These are phyloP conservation scores for Alsophila aescularia DNA, from an alignment of 2,888 invertebrate genomes.

Conservation along the genomic window DNA sequence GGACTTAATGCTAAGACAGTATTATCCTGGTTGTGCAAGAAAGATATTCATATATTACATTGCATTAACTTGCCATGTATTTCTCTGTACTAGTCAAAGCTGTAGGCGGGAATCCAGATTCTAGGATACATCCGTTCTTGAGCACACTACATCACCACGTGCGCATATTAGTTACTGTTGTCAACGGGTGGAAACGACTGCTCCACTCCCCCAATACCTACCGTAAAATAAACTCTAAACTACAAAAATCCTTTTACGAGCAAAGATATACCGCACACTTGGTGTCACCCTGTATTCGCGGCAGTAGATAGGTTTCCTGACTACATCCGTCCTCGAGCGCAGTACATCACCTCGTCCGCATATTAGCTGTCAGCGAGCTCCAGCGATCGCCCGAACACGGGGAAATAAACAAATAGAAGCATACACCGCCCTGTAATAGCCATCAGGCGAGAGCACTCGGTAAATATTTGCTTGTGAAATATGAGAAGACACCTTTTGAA, in stretches of 20 bases:
- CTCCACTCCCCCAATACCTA: constrained; percentile 5
- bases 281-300: constrained; percentile 26
- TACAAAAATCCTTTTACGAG: constrained; percentile 4
- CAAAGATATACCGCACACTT: constrained; percentile 17
- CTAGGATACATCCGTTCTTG: constrained; percentile 33
- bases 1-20: no score
- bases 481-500: constrained; percentile 35
- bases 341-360: constrained; percentile 63
- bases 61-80: no score
- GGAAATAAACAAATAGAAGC: constrained; percentile 60
- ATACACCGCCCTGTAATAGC: constrained; percentile 59
- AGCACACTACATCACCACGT: constrained; percentile 57
- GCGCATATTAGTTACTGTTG: constrained; percentile 70
- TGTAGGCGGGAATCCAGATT: no score
- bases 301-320: constrained; percentile 38
- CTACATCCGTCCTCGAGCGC: constrained; percentile 44
- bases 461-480: constrained; percentile 57
- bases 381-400: constrained; percentile 57
- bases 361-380: constrained; percentile 68
- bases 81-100: no score
- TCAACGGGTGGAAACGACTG: constrained; percentile 62
- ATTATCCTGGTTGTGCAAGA: no score
- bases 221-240: constrained; percentile 2
- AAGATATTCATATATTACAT: no score
- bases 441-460: constrained; percentile 51